Conservation (phyloP, 2,113 vertebrate genomes). For the Eurystomus gularis region DNA sequence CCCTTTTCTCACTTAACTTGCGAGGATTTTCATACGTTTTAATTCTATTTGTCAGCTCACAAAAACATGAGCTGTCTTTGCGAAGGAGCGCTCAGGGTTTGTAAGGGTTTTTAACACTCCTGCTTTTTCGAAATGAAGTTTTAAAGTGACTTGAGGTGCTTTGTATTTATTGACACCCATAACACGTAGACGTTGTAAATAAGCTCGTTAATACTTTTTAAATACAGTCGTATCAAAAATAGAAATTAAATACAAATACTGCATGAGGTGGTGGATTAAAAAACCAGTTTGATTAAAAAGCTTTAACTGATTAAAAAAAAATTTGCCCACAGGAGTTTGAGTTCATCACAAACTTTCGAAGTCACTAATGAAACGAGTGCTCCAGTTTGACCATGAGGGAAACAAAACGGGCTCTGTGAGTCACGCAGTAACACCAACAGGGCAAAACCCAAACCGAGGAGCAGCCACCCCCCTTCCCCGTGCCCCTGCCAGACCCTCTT, state of each 20-base stretch:
- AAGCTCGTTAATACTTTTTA: neutral
- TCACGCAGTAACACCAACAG: neutral
- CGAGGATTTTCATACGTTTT: neutral
- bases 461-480: too few species aligned
- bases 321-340: neutral
- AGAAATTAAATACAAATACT: neutral
- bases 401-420: fast-evolving
- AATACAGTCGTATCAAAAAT: neutral
- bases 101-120: neutral
- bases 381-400: neutral
- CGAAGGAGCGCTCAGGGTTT: fast-evolving
- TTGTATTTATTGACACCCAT: neutral
- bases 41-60: neutral
- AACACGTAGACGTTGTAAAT: neutral
- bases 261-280: neutral
- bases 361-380: neutral
- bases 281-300: neutral
- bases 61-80: neutral
- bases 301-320: neutral
- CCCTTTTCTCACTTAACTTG: neutral
- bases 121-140: neutral
- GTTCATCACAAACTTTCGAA: neutral
- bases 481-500: neutral
- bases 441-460: neutral
- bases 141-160: neutral